These are phyloP conservation scores for Siphamia tubifer DNA, from an alignment of 2,113 vertebrate species.

Conservation along the genomic window DNA sequence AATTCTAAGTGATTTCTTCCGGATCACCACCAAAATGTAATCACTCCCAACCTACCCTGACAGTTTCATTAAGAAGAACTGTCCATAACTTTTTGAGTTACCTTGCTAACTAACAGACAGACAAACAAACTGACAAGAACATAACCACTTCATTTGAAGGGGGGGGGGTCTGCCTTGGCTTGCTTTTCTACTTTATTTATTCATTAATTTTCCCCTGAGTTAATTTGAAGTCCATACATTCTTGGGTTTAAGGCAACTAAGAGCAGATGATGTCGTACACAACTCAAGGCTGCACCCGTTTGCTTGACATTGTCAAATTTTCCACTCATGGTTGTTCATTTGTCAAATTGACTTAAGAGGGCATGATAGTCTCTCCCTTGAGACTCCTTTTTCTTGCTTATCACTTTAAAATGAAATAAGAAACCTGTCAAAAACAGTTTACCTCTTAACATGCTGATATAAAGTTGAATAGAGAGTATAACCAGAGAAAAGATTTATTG, in stretches of 20 bases:
- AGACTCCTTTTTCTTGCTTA: slow-evolving; percentile 50
- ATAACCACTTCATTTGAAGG: too few species aligned
- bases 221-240: slow-evolving; percentile 6
- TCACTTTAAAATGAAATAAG: slow-evolving; percentile 58
- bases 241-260: neutral
- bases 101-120: too few species aligned
- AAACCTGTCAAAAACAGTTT: slow-evolving; percentile 49
- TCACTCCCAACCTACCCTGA: too few species aligned
- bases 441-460: slow-evolving; percentile 39
- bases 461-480: slow-evolving; percentile 32
- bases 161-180: too few species aligned
- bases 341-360: slow-evolving; percentile 65
- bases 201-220: neutral
- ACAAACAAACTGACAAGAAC: too few species aligned
- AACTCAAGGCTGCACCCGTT: slow-evolving; percentile 27
- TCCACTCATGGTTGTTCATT: slow-evolving; percentile 42
- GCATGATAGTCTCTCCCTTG: slow-evolving; percentile 46
- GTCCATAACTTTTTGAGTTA: too few species aligned
- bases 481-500: neutral
- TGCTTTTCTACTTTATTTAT: too few species aligned
- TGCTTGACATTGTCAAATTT: slow-evolving; percentile 37
- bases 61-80: too few species aligned
- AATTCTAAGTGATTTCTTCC: too few species aligned
- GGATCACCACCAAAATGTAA: too few species aligned
- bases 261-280: slow-evolving; percentile 18